A percentile compares a stretch with the other conserved stretches of the same genome.
Conservation (phyloP, 2,888 invertebrate genomes). For the Fragum whitleyi region DNA sequence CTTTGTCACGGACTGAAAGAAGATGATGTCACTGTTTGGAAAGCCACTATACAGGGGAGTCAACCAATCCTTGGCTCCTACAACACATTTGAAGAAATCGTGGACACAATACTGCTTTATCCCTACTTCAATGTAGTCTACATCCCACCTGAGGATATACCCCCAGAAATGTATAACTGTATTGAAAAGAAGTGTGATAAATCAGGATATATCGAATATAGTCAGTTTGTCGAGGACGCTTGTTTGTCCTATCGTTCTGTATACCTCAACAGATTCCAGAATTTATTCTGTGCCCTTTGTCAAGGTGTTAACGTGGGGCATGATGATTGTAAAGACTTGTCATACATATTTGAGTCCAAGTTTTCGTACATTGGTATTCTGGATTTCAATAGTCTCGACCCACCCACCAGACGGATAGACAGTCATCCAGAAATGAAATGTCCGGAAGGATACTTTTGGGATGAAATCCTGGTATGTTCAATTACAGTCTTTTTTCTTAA, state of each 20-base stretch:
- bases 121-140: neutral
- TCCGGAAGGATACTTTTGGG: neutral
- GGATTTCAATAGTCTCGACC: conserved; percentile 16
- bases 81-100: neutral
- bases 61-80: neutral
- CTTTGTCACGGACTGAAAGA: conserved; percentile 14
- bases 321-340: neutral
- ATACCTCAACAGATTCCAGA: neutral
- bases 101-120: neutral
- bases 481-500: neutral
- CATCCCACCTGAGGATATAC: neutral
- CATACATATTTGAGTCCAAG: neutral
- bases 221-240: neutral
- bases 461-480: neutral
- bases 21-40: conserved; percentile 17
- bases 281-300: conserved; percentile 1
- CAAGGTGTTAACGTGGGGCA: neutral
- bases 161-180: neutral
- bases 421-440: neutral
- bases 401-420: neutral
- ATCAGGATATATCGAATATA: neutral
- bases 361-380: conserved; percentile 17
- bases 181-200: neutral
- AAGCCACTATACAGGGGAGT: neutral
- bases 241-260: conserved; percentile 3